phyloP scores from a whole-genome alignment of 2,113 vertebrate genomes.

The Aphelocoma coerulescens region DNA sequence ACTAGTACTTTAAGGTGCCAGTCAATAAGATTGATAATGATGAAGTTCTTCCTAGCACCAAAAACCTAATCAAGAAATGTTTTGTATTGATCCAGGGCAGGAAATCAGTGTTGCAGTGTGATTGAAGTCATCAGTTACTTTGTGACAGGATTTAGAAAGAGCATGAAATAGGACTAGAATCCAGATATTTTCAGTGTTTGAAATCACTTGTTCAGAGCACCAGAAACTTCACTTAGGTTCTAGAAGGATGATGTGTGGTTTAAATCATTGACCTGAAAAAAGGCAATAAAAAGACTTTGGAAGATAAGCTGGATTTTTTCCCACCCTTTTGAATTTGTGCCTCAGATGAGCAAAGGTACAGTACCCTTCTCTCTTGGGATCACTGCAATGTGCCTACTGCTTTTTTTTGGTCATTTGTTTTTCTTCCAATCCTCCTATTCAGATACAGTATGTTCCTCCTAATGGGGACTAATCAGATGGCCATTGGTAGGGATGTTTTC shows the following conservation, averaged over 20 bases:
- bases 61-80: not conserved
- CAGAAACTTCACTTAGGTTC: not conserved
- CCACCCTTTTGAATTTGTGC: not conserved
- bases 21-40: conserved; percentile 9
- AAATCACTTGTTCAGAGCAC: conserved; percentile 12
- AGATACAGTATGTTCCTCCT: not conserved
- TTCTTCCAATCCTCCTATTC: not conserved
- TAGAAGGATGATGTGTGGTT: not conserved
- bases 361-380: not conserved
- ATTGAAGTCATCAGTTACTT: conserved; percentile 42
- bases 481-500: not conserved
- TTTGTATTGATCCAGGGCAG: conserved; percentile 26
- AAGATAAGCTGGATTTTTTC: not conserved
- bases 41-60: not conserved
- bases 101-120: conserved; percentile 18
- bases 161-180: not conserved
- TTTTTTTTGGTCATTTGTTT: not conserved
- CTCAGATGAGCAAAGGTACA: not conserved
- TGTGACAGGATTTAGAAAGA: conserved; percentile 11
- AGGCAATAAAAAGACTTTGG: not conserved
- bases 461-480: not conserved
- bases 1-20: not conserved
- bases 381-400: not conserved
- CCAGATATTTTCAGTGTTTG: not conserved
- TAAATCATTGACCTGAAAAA: conserved; percentile 6